Conservation (phyloP, 2,113 vertebrate genomes). For the Colistium nudipinnis region DNA sequence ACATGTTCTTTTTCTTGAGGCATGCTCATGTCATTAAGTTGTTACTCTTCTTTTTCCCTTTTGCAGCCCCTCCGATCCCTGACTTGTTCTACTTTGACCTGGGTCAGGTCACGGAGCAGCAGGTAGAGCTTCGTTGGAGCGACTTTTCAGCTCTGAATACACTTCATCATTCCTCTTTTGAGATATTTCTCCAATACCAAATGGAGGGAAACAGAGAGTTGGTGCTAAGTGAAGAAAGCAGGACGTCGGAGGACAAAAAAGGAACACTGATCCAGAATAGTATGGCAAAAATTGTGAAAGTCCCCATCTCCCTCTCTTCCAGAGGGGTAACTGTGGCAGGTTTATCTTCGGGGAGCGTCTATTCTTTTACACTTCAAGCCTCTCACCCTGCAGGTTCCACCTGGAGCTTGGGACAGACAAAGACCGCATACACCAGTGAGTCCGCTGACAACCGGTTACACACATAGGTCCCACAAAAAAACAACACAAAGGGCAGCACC, state of each 20-base stretch:
- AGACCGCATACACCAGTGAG: conserved; percentile 85
- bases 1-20: not conserved
- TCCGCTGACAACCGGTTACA: conserved; percentile 31
- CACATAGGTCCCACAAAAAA: not conserved
- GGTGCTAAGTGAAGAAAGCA: conserved; percentile 9
- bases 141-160: conserved; percentile 64
- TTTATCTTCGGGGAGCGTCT: conserved; percentile 83
- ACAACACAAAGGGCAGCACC: not conserved
- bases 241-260: conserved; percentile 5
- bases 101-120: conserved; percentile 80
- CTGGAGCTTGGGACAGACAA: conserved; percentile 80
- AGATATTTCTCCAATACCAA: conserved; percentile 82
- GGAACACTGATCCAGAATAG: not conserved
- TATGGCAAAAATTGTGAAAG: conserved; percentile 29
- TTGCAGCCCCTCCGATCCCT: conserved; percentile 45
- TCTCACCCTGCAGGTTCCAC: conserved; percentile 75
- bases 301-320: conserved; percentile 60
- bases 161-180: conserved; percentile 52
- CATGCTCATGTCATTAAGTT: not conserved
- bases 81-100: conserved; percentile 66
- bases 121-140: conserved; percentile 83
- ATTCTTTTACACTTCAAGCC: conserved; percentile 83
- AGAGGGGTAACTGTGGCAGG: conserved; percentile 74
- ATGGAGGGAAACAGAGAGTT: conserved; percentile 46
- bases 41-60: not conserved